phyloP scores from a whole-genome alignment of 2,113 vertebrate genomes.

The Ochotona curzoniae region DNA sequence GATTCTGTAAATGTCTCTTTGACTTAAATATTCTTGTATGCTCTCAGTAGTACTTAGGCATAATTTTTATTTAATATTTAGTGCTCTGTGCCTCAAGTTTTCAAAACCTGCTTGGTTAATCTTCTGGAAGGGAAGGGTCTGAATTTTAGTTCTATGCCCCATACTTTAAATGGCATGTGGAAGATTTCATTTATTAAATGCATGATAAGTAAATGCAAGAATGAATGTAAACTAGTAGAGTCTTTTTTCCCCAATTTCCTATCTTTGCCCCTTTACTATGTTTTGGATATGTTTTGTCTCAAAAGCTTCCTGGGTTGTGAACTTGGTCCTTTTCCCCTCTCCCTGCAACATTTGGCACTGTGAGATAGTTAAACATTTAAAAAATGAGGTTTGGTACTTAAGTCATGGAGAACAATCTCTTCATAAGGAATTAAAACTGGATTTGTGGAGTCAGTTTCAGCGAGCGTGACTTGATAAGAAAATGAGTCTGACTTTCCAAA shows the following conservation, averaged over 20 bases:
- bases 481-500: too few relatives aligned
- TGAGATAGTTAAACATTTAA: too few relatives aligned
- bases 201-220: background rate
- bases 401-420: too few relatives aligned
- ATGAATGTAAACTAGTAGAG: background rate
- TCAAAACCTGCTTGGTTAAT: background rate
- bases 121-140: background rate
- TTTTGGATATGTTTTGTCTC: too few relatives aligned
- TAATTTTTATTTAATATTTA: background rate
- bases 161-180: background rate
- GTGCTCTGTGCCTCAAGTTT: background rate
- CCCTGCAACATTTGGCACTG: too few relatives aligned
- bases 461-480: too few relatives aligned
- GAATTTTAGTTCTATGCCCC: background rate
- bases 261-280: background rate
- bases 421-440: too few relatives aligned
- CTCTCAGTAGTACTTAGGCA: background rate
- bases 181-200: background rate
- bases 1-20: background rate
- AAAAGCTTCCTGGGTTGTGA: too few relatives aligned
- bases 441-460: too few relatives aligned
- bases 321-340: too few relatives aligned
- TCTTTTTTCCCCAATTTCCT: background rate
- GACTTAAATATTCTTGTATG: background rate
- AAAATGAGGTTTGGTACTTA: too few relatives aligned